phyloP scores from a whole-genome alignment of 2,888 invertebrate genomes.

The Lasioglossum marginatum region DNA sequence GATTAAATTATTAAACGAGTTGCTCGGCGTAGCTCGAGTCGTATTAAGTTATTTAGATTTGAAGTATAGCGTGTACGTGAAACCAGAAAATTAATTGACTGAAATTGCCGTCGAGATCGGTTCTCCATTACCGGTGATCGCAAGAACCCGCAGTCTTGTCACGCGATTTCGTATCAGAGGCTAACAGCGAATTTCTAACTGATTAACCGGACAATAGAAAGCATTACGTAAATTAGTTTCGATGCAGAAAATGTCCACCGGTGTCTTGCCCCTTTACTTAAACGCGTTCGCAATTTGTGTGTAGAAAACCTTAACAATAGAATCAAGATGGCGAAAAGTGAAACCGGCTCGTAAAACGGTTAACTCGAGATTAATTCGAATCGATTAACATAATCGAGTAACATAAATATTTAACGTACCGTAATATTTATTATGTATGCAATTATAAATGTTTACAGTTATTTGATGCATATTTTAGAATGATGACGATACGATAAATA shows the following conservation, averaged over 20 bases:
- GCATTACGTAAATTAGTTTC: conserved; percentile 8
- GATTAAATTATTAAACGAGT: neutral
- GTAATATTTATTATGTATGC: neutral
- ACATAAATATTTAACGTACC: neutral
- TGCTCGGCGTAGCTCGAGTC: neutral
- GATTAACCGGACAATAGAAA: neutral
- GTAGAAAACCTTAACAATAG: conserved; percentile 7
- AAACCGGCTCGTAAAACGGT: neutral
- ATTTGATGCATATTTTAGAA: neutral
- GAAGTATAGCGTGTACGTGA: neutral
- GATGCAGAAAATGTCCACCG: conserved; percentile 1
- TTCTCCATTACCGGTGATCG: neutral
- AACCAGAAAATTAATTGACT: neutral
- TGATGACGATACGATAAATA: neutral
- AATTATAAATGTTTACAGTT: neutral
- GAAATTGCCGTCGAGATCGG: conserved; percentile 4
- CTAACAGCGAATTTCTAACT: conserved; percentile 5
- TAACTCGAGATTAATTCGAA: neutral
- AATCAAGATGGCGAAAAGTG: neutral
- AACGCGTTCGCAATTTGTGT: neutral
- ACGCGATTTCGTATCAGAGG: neutral
- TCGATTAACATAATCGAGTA: neutral
- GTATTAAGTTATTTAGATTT: neutral
- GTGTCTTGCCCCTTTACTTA: neutral
- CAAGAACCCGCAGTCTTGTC: conserved; percentile 38